These are phyloP conservation scores for Acanthopleura granulata DNA, from an alignment of 2,888 invertebrate species.

Conservation along the genomic window DNA sequence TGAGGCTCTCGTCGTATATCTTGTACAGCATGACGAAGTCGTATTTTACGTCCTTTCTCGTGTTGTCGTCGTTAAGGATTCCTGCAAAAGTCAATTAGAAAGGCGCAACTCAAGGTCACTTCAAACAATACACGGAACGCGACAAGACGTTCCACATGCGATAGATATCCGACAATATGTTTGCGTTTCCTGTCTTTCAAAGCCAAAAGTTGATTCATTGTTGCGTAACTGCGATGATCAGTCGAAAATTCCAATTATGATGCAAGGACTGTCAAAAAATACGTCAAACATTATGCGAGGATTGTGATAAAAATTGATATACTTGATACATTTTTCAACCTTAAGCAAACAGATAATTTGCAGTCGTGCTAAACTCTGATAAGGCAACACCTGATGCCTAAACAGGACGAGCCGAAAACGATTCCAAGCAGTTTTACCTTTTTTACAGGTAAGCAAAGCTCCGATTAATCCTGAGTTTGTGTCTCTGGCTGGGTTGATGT, in stretches of 20 bases:
- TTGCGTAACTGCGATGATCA: too few species aligned
- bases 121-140: too few species aligned
- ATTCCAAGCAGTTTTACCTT: background rate
- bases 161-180: too few species aligned
- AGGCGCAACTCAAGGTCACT: too few species aligned
- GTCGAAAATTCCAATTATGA: too few species aligned
- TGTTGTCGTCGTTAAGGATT: conserved; percentile 13
- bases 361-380: too few species aligned
- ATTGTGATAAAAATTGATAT: too few species aligned
- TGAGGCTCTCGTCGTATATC: conserved; percentile 17
- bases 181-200: too few species aligned
- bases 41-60: conserved; percentile 9
- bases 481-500: conserved; percentile 40
- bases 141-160: too few species aligned
- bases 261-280: too few species aligned
- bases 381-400: background rate
- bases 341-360: background rate
- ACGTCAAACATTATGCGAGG: too few species aligned
- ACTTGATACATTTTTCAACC: background rate
- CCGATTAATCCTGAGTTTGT: conserved; percentile 45
- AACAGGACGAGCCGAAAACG: background rate
- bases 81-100: conserved; percentile 4
- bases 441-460: conserved; percentile 41
- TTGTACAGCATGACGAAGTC: conserved; percentile 19
- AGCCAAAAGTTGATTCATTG: too few species aligned